Evolutionary conservation across 1,140 invertebrate genomes (phyloP).

Genomic region (Leptopilina boulardi): DNA sequence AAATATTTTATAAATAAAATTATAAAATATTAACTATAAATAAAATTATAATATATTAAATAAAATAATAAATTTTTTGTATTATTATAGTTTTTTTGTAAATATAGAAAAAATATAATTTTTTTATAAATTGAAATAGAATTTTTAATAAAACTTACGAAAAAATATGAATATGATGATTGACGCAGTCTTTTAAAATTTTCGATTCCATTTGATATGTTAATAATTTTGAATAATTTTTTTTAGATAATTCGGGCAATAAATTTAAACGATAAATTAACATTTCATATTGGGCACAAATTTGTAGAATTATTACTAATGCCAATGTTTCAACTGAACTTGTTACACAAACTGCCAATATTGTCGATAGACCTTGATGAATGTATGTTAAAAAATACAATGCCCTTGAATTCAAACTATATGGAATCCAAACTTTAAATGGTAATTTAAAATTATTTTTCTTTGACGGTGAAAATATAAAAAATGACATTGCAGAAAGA

Average conservation of each 20-base stretch:
- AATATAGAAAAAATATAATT: too few relatives aligned
- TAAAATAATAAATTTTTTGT: too few relatives aligned
- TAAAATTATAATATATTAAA: too few relatives aligned
- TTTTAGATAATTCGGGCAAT: not conserved
- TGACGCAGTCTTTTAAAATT: not conserved
- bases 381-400: not conserved
- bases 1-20: too few relatives aligned
- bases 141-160: not conserved
- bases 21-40: too few relatives aligned
- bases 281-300: not conserved
- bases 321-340: not conserved
- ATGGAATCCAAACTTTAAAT: not conserved
- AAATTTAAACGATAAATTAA: not conserved
- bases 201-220: not conserved
- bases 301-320: not conserved
- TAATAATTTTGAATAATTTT: not conserved
- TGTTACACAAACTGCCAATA: not conserved
- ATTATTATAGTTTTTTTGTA: too few relatives aligned
- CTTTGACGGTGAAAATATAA: not conserved
- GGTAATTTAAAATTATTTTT: not conserved
- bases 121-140: too few relatives aligned
- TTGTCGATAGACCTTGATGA: not conserved
- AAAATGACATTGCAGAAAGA: not conserved
- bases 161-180: not conserved
- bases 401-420: not conserved